These are phyloP conservation scores for Podarcis muralis DNA, from an alignment of 2,113 vertebrate species.

Conservation along the genomic window DNA sequence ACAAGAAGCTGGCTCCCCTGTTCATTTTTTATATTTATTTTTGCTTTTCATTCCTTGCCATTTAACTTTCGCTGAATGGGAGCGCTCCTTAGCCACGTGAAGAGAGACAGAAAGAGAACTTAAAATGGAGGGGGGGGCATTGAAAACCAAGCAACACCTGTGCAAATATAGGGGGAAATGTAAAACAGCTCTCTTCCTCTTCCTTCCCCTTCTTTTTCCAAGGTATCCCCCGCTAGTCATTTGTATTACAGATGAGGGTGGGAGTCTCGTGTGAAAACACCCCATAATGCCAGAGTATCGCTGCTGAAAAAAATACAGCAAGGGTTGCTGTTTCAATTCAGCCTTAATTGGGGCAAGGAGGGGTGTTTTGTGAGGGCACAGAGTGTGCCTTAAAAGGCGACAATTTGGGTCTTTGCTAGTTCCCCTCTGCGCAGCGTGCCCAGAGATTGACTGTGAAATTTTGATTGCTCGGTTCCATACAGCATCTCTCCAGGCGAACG, in stretches of 20 bases:
- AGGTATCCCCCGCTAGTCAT: background rate
- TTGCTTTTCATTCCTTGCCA: background rate
- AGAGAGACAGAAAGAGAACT: background rate
- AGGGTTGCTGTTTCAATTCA: background rate
- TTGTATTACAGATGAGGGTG: background rate
- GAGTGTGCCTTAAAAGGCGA: slow-evolving; percentile 22
- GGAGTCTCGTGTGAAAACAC: background rate
- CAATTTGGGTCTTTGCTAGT: slow-evolving; percentile 9
- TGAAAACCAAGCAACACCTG: background rate
- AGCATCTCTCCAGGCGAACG: slow-evolving; percentile 17
- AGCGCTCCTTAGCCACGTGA: too few relatives aligned
- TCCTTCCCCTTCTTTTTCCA: background rate
- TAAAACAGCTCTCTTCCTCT: background rate
- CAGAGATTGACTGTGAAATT: slow-evolving; percentile 22
- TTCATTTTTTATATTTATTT: background rate
- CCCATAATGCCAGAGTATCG: background rate
- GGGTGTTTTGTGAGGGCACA: background rate
- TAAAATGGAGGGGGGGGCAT: background rate
- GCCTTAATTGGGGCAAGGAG: background rate
- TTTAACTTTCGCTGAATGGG: background rate
- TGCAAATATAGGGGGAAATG: background rate
- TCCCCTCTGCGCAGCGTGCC: background rate
- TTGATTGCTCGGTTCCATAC: slow-evolving; percentile 38
- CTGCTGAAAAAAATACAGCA: too few relatives aligned
- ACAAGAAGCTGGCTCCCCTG: background rate